A percentile compares a stretch with the other conserved stretches of the same genome.
These are phyloP conservation scores for Syrphus vitripennis DNA, from an alignment of 2,888 invertebrate genomes.

Conservation along the genomic window DNA sequence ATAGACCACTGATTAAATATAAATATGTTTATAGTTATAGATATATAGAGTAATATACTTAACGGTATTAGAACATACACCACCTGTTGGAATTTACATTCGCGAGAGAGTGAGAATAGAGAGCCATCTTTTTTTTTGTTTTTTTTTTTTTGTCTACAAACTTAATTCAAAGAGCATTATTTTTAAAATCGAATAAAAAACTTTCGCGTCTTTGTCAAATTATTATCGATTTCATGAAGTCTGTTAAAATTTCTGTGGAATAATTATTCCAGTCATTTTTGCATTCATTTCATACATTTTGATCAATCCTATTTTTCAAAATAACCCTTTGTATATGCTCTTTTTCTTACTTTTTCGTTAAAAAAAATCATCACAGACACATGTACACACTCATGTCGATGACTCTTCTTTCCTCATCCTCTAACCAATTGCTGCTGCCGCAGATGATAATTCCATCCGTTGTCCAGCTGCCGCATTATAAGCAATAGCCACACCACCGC, in stretches of 20 bases:
- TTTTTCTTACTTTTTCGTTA: not conserved
- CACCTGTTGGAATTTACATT: slow-evolving; percentile 69
- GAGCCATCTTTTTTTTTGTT: slow-evolving; percentile 54
- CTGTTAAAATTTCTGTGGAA: not conserved
- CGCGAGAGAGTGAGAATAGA: slow-evolving; percentile 66
- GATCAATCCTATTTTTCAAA: not conserved
- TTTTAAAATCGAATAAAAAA: slow-evolving; percentile 4
- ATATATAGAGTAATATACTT: slow-evolving; percentile 55
- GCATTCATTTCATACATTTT: not conserved
- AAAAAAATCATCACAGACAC: slow-evolving; percentile 26
- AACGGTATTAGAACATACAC: slow-evolving; percentile 66
- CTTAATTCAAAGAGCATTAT: not conserved
- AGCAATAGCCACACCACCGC: slow-evolving; percentile 38
- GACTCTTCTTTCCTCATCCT: slow-evolving; percentile 70
- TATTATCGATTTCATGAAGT: not conserved
- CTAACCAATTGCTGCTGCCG: slow-evolving; percentile 36
- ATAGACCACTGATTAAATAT: slow-evolving; percentile 14
- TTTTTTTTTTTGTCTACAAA: slow-evolving; percentile 18
- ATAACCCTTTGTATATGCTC: slow-evolving; percentile 35
- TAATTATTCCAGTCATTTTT: not conserved
- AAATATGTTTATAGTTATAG: slow-evolving; percentile 27
- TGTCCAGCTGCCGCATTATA: slow-evolving; percentile 29
- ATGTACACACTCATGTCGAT: slow-evolving; percentile 41
- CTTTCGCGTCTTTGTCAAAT: not conserved
- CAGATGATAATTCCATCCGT: not conserved